Base-by-base conservation (phyloP, 1,140 invertebrate species). In the Andrena cerasifolii region DNA sequence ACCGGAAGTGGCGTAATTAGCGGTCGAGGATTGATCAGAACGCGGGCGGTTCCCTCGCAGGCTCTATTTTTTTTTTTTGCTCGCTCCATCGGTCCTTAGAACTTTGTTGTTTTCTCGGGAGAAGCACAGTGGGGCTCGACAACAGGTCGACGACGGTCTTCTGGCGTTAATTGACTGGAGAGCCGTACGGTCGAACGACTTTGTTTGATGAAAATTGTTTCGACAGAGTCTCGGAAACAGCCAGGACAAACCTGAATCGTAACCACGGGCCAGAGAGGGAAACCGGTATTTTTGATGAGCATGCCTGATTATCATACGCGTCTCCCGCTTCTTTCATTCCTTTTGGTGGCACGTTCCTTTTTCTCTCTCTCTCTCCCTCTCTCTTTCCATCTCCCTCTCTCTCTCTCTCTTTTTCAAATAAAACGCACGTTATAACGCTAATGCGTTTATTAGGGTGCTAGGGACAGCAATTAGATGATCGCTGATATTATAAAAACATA, bases 201-300 rank as follows among this genome's bases (percentile, higher is more conserved):
- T 79, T 79, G 80, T 85, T 86, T 86, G 83, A 86, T 79, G 84
- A 85, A 85, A 85, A 85, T 86, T 76, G 83, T 67, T 78, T 80
- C 71, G 84, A 82, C 84, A 65, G 83, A 66, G 71, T 78, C 72
- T 80, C 77, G 83, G 72, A 76, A 82, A 82, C 58, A 72, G 47
- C 66, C 71, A 59, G 83, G 71, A 77, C 79, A 82, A 85, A 85
- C 83, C 79, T 63, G 83, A 85, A 85, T 85, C 84, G 75, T 82
- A 85, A 82, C 82, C 84, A 74, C 62, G 78, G 76, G 67, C 49
- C 76, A 59, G 58, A 76, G 65, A 74, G 72, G 72, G 84, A 79
- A 86, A 86, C 84, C 84, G 84, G 83, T 86, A 86, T 86, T 86
- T 84, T 85, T 67, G 79, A 56, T 79, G 75, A 78, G 65, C 79